phyloP scores from a whole-genome alignment of 2,888 invertebrate species.

The Ptychoptera albimana region DNA sequence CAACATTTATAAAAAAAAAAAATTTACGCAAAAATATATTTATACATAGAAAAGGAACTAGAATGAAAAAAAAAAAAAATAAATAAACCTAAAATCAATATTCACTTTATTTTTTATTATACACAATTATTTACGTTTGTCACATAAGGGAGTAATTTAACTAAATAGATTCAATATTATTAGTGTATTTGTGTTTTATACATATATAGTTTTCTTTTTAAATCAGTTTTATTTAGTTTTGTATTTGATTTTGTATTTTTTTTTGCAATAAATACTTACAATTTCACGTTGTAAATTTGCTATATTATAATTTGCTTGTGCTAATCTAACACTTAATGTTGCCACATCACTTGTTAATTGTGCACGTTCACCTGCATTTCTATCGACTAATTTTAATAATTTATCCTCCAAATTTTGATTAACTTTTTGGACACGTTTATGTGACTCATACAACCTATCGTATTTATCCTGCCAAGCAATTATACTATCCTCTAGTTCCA shows the following conservation, averaged over 20 bases:
- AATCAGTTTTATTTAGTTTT: background rate
- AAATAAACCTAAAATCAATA: too few relatives aligned
- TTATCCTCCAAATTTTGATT: constrained; percentile 93
- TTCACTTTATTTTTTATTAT: too few relatives aligned
- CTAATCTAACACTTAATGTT: constrained; percentile 63
- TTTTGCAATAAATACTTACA: constrained; percentile 34
- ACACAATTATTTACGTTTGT: too few relatives aligned
- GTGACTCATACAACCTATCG: constrained; percentile 81
- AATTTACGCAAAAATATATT: too few relatives aligned
- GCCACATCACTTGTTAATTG: constrained; percentile 77
- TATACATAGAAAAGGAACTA: too few relatives aligned
- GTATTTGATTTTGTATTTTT: background rate
- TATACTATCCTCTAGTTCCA: constrained; percentile 67
- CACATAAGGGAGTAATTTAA: too few relatives aligned
- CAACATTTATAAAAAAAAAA: too few relatives aligned
- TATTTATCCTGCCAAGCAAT: constrained; percentile 86
- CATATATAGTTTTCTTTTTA: background rate
- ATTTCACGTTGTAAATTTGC: constrained; percentile 74
- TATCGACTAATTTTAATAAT: constrained; percentile 77
- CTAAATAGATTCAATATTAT: background rate
- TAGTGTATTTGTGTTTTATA: background rate
- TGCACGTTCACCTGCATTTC: constrained; percentile 78
- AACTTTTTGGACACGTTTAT: constrained; percentile 83
- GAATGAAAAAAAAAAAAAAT: too few relatives aligned
- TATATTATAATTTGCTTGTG: constrained; percentile 71